Base-by-base conservation (phyloP, 2,797 vertebrate species). In the Lepus townsendii region DNA sequence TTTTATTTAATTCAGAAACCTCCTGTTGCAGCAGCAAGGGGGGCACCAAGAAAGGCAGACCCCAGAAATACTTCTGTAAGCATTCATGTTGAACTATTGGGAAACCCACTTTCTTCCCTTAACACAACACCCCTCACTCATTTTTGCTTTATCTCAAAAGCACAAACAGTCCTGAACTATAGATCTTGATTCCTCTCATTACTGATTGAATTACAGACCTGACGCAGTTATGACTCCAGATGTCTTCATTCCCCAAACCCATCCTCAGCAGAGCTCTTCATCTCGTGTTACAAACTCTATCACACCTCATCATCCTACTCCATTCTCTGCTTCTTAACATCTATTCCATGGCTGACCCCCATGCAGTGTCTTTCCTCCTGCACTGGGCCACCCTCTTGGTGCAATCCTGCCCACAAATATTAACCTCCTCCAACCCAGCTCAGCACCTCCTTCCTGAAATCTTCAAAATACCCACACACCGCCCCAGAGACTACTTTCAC, bases 91-190 rank as follows among this genome's bases (percentile, higher is more conserved):
- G 24, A 91, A 42, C 62, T 87, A 57, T 35, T 5, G 65, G 38
- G 14, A 32, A 62, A 42, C n/a, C 66, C n/a, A 54, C 26, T 83
- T 19, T 68, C 60, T 42, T 35, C 38, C 73, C 50, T 38, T 76
- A 92, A 63, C 5, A 32, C 0, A 38, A 12, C 0, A 11, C 4
- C 42, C 26, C 20, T 79, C 66, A 62, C 24, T 89, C 22, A 52
- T 14, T 80, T 92, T 30, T 80, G 80, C 35, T 68, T 89, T 27
- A 52, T 77, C 52, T 83, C 62, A 90, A 50, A 57, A 88, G 79
- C 38, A 90, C 3, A 65, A 50, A 17, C 63, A 76, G 10, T 52
- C 38, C 17, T 73, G 0, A 0, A 80, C 27, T 35, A 69, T 47
- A 71, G 75, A 62, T n/a, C n/a, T 1, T 50, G 26, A 89, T 17